Conservation (phyloP, 2,888 invertebrate genomes). For the Ophioninae sp. region DNA sequence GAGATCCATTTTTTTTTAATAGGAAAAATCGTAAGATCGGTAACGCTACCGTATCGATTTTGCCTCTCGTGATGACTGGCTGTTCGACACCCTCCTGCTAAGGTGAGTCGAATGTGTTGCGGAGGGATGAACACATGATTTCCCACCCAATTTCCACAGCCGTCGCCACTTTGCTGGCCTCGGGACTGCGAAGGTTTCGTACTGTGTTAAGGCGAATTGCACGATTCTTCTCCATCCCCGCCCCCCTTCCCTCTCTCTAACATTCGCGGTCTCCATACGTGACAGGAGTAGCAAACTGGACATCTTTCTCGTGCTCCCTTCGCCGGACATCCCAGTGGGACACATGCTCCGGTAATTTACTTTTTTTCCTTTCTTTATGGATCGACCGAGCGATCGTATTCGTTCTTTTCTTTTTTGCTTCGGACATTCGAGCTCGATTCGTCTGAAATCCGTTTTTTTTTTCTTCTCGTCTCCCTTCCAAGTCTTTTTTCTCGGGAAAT, state of each 20-base stretch:
- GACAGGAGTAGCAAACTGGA: conserved; percentile 41
- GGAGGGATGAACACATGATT: conserved; percentile 9
- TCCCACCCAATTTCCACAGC: conserved; percentile 12
- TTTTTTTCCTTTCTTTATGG: conserved; percentile 3
- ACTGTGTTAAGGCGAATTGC: neutral
- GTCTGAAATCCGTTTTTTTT: neutral
- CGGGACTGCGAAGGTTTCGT: neutral
- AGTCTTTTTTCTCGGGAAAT: conserved; percentile 15
- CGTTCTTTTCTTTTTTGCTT: neutral
- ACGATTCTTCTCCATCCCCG: neutral
- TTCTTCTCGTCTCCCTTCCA: neutral
- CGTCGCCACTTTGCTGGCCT: conserved; percentile 1
- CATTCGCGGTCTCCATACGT: conserved; percentile 44
- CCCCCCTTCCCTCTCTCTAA: conserved; percentile 5
- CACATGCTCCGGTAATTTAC: conserved; percentile 30
- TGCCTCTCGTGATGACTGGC: neutral
- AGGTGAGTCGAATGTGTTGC: neutral
- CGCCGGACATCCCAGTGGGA: conserved; percentile 22
- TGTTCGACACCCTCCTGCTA: neutral
- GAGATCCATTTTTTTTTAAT: neutral
- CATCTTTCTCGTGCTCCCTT: conserved; percentile 17
- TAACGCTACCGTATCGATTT: neutral
- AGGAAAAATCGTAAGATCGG: conserved; percentile 3
- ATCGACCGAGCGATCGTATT: conserved; percentile 1
- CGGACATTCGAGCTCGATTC: neutral